Percentiles rank a stretch among this genome's conserved stretches.
phyloP scores from a whole-genome alignment of 2,888 invertebrate species.

The Hylaea fasciaria region DNA sequence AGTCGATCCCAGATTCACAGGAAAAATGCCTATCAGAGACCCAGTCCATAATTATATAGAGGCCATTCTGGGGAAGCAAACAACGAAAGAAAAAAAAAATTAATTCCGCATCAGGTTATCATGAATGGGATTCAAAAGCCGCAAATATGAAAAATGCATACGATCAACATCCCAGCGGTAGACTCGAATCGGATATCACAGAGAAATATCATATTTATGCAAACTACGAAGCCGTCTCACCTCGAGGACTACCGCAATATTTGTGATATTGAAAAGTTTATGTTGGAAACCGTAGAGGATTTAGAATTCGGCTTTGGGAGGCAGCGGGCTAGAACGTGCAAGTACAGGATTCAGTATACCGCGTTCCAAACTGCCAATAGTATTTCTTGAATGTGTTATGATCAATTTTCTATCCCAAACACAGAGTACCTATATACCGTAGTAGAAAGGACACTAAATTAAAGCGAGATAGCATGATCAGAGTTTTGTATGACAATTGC shows the following conservation, averaged over 20 bases:
- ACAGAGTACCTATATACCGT: no score
- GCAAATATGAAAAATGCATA: conserved; percentile 46
- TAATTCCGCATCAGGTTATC: no score
- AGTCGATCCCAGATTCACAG: no score
- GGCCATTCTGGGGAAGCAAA: no score
- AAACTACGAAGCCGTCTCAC: conserved; percentile 55
- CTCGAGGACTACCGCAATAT: conserved; percentile 51
- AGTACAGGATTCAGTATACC: neutral
- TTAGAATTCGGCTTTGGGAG: conserved; percentile 1
- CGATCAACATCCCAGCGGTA: conserved; percentile 48
- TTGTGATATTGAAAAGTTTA: conserved; percentile 60
- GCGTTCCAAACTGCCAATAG: neutral
- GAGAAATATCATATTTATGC: conserved; percentile 65
- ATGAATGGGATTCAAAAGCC: conserved; percentile 32
- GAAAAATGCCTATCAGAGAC: no score
- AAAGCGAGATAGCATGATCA: no score
- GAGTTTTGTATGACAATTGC: no score
- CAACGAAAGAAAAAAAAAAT: no score
- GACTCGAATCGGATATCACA: conserved; percentile 61
- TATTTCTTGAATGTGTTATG: neutral
- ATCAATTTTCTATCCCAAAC: no score
- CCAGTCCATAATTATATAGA: no score
- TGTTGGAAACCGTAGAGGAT: conserved; percentile 35
- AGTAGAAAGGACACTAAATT: no score
- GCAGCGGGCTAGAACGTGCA: neutral